Conservation (phyloP, 2,797 vertebrate genomes). For the Echiichthys vipera region DNA sequence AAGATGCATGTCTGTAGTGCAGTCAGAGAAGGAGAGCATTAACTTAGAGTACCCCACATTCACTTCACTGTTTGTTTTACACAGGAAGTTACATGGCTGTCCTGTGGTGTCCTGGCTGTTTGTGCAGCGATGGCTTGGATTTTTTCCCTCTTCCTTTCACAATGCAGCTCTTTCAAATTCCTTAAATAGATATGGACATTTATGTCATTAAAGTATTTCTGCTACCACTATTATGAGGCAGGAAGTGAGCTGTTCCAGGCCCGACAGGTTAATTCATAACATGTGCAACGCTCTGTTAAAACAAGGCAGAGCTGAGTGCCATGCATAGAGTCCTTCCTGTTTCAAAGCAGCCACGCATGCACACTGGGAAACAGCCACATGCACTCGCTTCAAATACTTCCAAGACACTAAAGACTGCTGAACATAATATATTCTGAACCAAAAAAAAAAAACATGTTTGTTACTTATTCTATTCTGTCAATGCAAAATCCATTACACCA, state of each 20-base stretch:
- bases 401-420: slow-evolving; percentile 27
- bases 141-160: slow-evolving; percentile 18
- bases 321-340: slow-evolving; percentile 48
- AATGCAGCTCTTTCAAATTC: slow-evolving; percentile 52
- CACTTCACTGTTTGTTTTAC: slow-evolving; percentile 51
- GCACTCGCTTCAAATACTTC: slow-evolving; percentile 31
- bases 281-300: slow-evolving; percentile 57
- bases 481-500: slow-evolving; percentile 1
- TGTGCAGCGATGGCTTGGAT: not conserved
- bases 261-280: slow-evolving; percentile 74
- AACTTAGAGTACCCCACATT: slow-evolving; percentile 12
- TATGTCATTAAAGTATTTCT: slow-evolving; percentile 60
- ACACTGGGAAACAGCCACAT: slow-evolving; percentile 26
- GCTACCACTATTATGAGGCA: slow-evolving; percentile 57
- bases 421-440: not conserved
- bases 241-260: slow-evolving; percentile 64
- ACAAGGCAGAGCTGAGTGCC: slow-evolving; percentile 36
- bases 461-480: not conserved
- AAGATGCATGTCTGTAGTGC: slow-evolving; percentile 9
- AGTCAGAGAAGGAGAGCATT: slow-evolving; percentile 21
- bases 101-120: slow-evolving; percentile 26
- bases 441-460: not conserved
- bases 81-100: slow-evolving; percentile 45
- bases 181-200: slow-evolving; percentile 58
- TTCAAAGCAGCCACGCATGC: slow-evolving; percentile 46